A percentile compares a stretch with the other conserved stretches of the same genome.
Conservation (phyloP, 2,888 invertebrate genomes). For the Metalampra italica region DNA sequence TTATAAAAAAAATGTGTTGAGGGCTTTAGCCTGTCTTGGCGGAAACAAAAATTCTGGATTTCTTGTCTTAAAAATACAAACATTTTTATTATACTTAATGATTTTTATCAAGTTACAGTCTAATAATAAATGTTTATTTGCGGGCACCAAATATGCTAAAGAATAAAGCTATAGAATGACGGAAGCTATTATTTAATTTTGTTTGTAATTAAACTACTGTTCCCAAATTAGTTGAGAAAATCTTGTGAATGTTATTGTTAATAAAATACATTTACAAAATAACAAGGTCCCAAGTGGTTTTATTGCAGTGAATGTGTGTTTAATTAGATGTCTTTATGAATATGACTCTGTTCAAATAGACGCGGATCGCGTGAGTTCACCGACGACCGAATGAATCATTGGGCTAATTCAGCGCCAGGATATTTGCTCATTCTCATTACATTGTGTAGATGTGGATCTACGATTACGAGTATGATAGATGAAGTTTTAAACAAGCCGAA, state of each 20-base stretch:
- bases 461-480: conserved; percentile 3
- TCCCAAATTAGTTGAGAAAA: too few relatives aligned
- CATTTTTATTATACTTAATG: too few relatives aligned
- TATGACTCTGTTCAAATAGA: neutral
- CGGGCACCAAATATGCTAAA: too few relatives aligned
- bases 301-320: neutral
- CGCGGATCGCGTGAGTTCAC: conserved; percentile 11
- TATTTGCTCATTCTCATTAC: conserved; percentile 43
- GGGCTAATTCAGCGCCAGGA: conserved; percentile 37
- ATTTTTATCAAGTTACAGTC: too few relatives aligned
- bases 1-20: neutral
- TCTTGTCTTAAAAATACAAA: neutral
- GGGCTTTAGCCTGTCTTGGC: neutral
- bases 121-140: too few relatives aligned
- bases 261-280: neutral
- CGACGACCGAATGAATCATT: conserved; percentile 38
- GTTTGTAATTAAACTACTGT: too few relatives aligned
- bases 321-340: conserved; percentile 8
- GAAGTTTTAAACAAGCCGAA: neutral
- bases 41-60: too few relatives aligned
- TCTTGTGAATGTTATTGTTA: too few relatives aligned
- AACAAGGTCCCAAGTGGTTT: neutral
- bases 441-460: conserved; percentile 30
- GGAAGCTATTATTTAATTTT: too few relatives aligned
- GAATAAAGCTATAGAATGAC: too few relatives aligned